Base-by-base conservation (phyloP, 2,113 vertebrate genomes). In the Podarcis cretensis region DNA sequence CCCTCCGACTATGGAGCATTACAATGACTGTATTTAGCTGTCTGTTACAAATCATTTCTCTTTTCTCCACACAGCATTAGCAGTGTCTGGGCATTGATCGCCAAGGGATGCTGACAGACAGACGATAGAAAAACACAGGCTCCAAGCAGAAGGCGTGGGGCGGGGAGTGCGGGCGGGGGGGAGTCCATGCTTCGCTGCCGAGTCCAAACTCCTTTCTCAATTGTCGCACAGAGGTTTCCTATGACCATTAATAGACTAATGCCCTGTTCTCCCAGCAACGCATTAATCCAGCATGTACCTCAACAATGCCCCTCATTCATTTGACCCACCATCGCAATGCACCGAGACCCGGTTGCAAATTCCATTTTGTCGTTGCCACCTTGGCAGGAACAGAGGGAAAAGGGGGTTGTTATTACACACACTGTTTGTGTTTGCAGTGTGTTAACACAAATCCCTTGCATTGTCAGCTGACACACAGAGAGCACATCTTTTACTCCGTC, bases 401-500 rank as follows among this genome's bases (percentile, higher is more conserved):
- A 32, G 87, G 3, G 32, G 54, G 10, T 10, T 35, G 78, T 27
- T 88, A 63, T 74, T 91, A 82, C 25, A 65, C 2, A 0, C n/a
- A 4, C n/a, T 63, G 91, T 65, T 40, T 84, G 21, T 85, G 65
- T 37, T 68, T 78, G 65, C 35, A 90, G 66, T 6, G 43, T 21
- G 83, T 68, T 75, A 91, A 85, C 27, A 82, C 63, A 90, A 84
- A 82, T 84, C 73, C 86, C 79, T 40, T 76, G 74, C 13, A 6
- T 20, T 59, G 30, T 0, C 0, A 0, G 59, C 32, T 0, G 0
- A 93, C 84, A 86, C 77, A 66, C 89, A 87, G 68, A 89, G 59
- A 63, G 68, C 40, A 6, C 20, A 66, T 88, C 83, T 94, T 90
- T 65, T 87, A 78, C 81, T 88, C 71, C 37, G 66, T 35, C 75